Percentiles rank a stretch among this genome's conserved stretches.
Evolutionary conservation across 1,140 invertebrate species (phyloP).

Genomic region (Diorhabda elongata): DNA sequence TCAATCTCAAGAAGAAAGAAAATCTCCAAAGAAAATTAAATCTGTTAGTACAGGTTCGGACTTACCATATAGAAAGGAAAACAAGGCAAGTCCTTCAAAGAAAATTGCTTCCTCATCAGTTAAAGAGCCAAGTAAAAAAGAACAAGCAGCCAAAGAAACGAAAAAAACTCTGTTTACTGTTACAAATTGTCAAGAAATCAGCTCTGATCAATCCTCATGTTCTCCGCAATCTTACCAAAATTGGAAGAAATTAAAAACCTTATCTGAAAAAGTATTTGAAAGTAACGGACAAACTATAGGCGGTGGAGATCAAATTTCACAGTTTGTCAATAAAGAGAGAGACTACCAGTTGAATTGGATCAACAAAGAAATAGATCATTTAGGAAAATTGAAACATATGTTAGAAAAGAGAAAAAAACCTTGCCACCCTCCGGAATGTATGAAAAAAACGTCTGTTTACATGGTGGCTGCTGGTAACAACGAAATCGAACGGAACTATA

Average conservation of each 20-base stretch:
- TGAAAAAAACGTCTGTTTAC: slow-evolving; percentile 5
- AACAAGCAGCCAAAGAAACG: neutral
- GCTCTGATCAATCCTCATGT: neutral
- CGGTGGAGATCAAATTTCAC: slow-evolving; percentile 32
- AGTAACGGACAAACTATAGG: slow-evolving; percentile 16
- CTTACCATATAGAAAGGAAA: neutral
- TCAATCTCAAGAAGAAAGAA: neutral
- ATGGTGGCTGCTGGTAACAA: slow-evolving; percentile 14
- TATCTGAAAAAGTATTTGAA: slow-evolving; percentile 36
- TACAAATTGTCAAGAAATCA: neutral
- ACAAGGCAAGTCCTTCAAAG: neutral
- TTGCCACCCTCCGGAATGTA: neutral
- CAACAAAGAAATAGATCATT: slow-evolving; percentile 40
- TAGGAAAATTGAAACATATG: slow-evolving; percentile 37
- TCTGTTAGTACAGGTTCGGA: neutral
- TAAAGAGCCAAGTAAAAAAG: neutral
- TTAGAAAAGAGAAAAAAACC: slow-evolving; percentile 27
- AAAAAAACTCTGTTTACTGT: slow-evolving; percentile 17
- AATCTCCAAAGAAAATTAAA: slow-evolving; percentile 6
- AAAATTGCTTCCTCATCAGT: neutral
- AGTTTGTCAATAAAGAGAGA: slow-evolving; percentile 40
- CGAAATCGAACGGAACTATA: slow-evolving; percentile 19
- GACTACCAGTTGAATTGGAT: slow-evolving; percentile 42
- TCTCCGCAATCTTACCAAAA: slow-evolving; percentile 22
- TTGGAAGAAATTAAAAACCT: slow-evolving; percentile 37